Evolutionary conservation across 1,140 invertebrate species (phyloP).

Genomic region (Danaus melanippus): DNA sequence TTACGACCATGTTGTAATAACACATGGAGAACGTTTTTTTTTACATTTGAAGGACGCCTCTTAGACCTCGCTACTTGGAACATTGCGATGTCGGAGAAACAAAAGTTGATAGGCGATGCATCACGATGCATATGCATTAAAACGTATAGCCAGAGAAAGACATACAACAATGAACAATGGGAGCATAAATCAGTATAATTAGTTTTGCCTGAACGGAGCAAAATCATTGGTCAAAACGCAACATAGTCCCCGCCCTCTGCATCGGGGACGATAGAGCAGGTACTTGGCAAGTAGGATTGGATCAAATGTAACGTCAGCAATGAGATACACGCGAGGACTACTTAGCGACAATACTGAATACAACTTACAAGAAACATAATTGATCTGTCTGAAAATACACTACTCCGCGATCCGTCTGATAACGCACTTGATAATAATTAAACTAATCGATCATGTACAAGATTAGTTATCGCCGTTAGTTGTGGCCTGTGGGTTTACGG

Average conservation of each 20-base stretch:
- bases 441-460: no score
- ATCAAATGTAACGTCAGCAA: constrained; percentile 59
- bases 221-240: constrained; percentile 72
- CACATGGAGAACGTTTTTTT: no score
- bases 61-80: neutral
- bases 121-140: constrained; percentile 50
- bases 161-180: constrained; percentile 73
- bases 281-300: constrained; percentile 47
- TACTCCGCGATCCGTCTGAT: no score
- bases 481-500: no score
- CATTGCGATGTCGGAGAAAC: constrained; percentile 35
- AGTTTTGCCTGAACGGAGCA: constrained; percentile 66
- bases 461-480: no score
- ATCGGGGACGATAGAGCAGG: constrained; percentile 53
- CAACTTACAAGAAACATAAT: no score
- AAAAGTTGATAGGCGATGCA: constrained; percentile 49
- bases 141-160: constrained; percentile 52
- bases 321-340: constrained; percentile 11
- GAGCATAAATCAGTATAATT: constrained; percentile 74
- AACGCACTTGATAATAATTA: no score
- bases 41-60: no score
- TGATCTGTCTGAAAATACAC: no score
- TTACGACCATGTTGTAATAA: no score
- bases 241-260: constrained; percentile 51
- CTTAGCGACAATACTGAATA: no score